Evolutionary conservation across 2,888 invertebrate genomes (phyloP), one percentile per base, ranked within the genome.

Genomic region (Bellardia bayeri): DNA sequence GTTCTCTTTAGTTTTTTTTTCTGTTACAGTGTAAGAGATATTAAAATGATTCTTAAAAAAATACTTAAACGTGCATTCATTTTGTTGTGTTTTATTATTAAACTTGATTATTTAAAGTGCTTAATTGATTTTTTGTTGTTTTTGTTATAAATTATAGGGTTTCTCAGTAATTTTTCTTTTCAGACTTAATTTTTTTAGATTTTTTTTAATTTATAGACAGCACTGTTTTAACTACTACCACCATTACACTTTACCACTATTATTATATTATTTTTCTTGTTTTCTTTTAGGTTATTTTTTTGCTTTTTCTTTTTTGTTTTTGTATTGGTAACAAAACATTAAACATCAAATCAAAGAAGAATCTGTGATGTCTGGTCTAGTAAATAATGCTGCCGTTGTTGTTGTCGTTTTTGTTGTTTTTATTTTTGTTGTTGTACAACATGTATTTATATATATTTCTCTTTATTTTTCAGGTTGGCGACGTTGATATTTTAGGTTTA

Each of bases 401-500:
- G 56, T 63, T 85, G 13, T 45, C 58, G 30, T 74, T 74, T 23
- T 74, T 37, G 3, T 72, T 37, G 3, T 2, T 37, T 37, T 2
- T 33, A 33, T 64, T 23, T 14, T 82, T 63, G 14, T 54, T 76
- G 58, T 68, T 82, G 58, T 66, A 69, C 61, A 68, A 69, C 45
- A 16, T 66, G 30, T 14, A 58, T 76, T 16, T n/a, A 11, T 37
- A 72, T 58, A 33, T 51, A 16, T 61, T 56, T 14, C 13, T 66
- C 37, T 61, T 81, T 56, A 68, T 56, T 74, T 75, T 85, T 79
- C 58, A 64, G 42, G 78, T 71, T 87, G 87, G 82, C 87, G 87
- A 87, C 87, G 85, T 82, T 82, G 64, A 75, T 82, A 85, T 82
- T 82, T 84, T 78, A 74, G 51, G 66, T 80, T 85, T 80, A 79